A percentile compares a stretch with the other conserved stretches of the same genome.
Conservation (phyloP, 2,113 vertebrate genomes). For the Phyllopteryx taeniolatus region DNA sequence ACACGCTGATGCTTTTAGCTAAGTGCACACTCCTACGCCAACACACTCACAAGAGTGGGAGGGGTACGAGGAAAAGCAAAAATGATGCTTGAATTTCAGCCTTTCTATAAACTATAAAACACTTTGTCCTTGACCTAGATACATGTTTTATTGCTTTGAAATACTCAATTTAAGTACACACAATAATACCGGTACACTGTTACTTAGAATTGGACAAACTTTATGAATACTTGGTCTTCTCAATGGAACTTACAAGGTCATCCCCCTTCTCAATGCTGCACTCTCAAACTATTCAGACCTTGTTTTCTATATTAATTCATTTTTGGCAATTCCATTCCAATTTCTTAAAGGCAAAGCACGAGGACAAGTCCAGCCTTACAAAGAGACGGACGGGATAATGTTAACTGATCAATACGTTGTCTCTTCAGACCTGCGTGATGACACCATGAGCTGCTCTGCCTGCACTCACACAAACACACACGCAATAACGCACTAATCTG, state of each 20-base stretch:
- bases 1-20: constrained; percentile 71
- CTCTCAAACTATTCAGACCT: constrained; percentile 64
- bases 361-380: constrained; percentile 14
- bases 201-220: constrained; percentile 25
- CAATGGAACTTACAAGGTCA: constrained; percentile 25
- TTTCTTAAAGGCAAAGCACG: constrained; percentile 62
- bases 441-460: constrained; percentile 53
- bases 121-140: constrained; percentile 65
- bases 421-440: constrained; percentile 79
- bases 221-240: constrained; percentile 6
- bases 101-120: constrained; percentile 64
- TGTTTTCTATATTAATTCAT: constrained; percentile 85
- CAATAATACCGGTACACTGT: constrained; percentile 44
- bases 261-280: constrained; percentile 22
- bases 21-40: constrained; percentile 68
- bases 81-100: constrained; percentile 65
- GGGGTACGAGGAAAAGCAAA: constrained; percentile 22
- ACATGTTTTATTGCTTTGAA: constrained; percentile 48
- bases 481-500: constrained; percentile 62
- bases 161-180: constrained; percentile 47
- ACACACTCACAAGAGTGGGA: constrained; percentile 55
- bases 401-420: constrained; percentile 96
- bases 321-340: constrained; percentile 90
- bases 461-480: constrained; percentile 13
- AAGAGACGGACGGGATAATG: constrained; percentile 77